Percentiles rank a stretch among this genome's conserved stretches.
Conservation (phyloP, 2,888 invertebrate species). For the Aquatica leii region DNA sequence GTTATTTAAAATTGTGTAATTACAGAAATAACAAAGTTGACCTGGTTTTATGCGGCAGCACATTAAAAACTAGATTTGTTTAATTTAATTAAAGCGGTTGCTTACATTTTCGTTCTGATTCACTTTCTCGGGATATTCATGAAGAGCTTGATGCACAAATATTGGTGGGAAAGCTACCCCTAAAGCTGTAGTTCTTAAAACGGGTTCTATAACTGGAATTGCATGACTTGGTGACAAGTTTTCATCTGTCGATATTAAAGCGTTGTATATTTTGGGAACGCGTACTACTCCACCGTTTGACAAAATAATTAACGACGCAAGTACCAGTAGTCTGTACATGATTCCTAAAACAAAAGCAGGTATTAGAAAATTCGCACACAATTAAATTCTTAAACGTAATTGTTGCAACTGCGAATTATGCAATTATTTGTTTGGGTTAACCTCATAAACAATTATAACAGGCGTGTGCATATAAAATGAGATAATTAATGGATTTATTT, state of each 20-base stretch:
- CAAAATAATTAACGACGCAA: constrained; percentile 39
- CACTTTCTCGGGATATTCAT: constrained; percentile 15
- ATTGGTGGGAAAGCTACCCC: constrained; percentile 55
- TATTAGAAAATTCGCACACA: not conserved
- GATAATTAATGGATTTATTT: too few relatives aligned
- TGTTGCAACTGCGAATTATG: not conserved
- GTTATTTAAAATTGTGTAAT: too few relatives aligned
- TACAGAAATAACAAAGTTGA: too few relatives aligned
- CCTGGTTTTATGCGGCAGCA: too few relatives aligned
- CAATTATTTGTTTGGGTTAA: not conserved
- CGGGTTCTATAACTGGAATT: constrained; percentile 77
- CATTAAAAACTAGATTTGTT: too few relatives aligned
- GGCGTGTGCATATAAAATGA: too few relatives aligned
- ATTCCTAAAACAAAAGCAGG: constrained; percentile 29
- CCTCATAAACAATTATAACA: too few relatives aligned
- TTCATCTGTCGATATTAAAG: constrained; percentile 79
- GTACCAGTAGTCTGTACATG: constrained; percentile 44
- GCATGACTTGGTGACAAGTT: constrained; percentile 79
- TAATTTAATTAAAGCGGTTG: not conserved
- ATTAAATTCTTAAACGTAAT: not conserved
- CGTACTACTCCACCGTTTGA: constrained; percentile 64
- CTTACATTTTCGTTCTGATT: constrained; percentile 23
- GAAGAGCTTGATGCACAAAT: constrained; percentile 35
- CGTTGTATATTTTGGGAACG: constrained; percentile 81
- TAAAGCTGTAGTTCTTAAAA: constrained; percentile 70